phyloP scores from a whole-genome alignment of 2,797 vertebrate species.

The Dendrocincla fuliginosa region DNA sequence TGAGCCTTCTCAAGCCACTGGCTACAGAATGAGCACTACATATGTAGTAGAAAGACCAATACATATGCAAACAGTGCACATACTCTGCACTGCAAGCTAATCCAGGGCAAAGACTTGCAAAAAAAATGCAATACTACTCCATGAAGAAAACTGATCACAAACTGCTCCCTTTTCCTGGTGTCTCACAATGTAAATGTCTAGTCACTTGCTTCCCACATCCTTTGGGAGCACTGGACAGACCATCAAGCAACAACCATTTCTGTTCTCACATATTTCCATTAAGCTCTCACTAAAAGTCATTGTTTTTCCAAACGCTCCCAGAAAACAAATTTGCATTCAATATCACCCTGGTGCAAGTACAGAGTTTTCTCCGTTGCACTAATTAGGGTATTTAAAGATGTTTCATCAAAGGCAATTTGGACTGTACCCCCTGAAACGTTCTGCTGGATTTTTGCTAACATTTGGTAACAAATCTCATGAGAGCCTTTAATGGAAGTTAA shows the following conservation, averaged over 20 bases:
- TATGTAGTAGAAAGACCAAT: background rate
- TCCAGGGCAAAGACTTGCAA: background rate
- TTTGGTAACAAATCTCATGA: conserved; percentile 31
- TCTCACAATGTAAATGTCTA: background rate
- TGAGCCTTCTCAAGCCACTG: background rate
- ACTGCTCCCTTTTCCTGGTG: background rate
- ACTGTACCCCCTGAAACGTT: background rate
- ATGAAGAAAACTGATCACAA: background rate
- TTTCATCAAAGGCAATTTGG: background rate
- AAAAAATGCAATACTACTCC: background rate
- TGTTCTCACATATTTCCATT: background rate
- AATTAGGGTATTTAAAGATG: background rate
- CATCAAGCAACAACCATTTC: background rate
- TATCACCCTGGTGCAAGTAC: background rate
- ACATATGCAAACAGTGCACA: background rate
- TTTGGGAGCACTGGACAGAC: background rate
- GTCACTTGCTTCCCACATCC: background rate
- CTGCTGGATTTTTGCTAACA: conserved; percentile 3
- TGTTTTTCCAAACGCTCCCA: background rate
- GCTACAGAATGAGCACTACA: background rate
- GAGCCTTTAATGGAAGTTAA: conserved; percentile 1
- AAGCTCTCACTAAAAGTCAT: background rate
- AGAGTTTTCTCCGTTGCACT: background rate
- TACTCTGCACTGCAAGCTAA: background rate
- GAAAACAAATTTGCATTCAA: conserved; percentile 9